Evolutionary conservation across 2,113 vertebrate species (phyloP).

Genomic region (Mungos mungo): DNA sequence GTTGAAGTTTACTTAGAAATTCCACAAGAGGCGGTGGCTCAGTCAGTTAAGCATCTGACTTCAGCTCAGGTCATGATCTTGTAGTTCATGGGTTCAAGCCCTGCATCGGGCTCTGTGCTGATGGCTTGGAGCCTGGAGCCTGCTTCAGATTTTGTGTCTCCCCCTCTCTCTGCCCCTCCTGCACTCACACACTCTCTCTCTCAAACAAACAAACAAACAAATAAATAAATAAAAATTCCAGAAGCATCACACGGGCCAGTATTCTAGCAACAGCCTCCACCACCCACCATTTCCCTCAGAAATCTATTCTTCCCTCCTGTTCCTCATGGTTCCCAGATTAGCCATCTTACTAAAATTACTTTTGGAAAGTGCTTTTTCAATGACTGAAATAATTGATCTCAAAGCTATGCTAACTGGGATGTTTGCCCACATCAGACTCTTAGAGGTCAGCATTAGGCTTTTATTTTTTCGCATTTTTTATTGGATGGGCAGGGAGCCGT

Average conservation of each 20-base stretch:
- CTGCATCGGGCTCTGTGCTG: too few relatives aligned
- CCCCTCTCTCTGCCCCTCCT: too few relatives aligned
- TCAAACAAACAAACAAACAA: too few relatives aligned
- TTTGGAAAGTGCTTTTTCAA: neutral
- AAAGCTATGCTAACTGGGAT: neutral
- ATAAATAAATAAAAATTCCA: too few relatives aligned
- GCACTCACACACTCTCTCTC: too few relatives aligned
- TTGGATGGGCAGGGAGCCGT: neutral
- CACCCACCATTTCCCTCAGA: neutral
- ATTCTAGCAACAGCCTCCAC: neutral
- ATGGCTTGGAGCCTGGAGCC: too few relatives aligned
- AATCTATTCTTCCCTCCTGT: neutral
- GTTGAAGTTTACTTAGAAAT: neutral
- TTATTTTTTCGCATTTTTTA: neutral
- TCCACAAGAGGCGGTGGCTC: neutral
- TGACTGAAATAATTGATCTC: neutral
- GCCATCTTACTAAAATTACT: neutral
- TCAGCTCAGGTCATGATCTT: too few relatives aligned
- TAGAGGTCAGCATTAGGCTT: neutral
- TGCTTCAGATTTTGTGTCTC: too few relatives aligned
- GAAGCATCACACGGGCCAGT: neutral
- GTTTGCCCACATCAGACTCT: neutral
- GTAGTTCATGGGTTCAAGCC: too few relatives aligned
- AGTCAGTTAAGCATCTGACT: too few relatives aligned
- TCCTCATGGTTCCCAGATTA: neutral